Evolutionary conservation across 2,797 vertebrate genomes (phyloP).

Genomic region (Emydoidea blandingii): DNA sequence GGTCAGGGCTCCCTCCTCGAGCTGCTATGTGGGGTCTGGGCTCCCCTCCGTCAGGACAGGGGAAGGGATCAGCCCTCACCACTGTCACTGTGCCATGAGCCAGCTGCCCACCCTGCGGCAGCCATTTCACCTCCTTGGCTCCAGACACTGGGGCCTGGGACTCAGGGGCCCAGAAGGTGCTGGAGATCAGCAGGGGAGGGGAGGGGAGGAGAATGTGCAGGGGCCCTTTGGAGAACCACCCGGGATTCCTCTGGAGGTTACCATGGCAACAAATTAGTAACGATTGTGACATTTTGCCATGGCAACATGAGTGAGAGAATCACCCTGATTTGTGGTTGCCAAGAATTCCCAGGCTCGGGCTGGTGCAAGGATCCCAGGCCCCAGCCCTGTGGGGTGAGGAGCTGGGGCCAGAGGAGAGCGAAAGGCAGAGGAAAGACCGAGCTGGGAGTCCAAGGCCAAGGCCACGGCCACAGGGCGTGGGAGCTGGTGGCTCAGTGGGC

Average conservation of each 20-base stretch:
- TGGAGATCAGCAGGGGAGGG: neutral
- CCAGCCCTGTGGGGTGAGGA: too few species aligned
- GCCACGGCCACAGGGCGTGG: too few species aligned
- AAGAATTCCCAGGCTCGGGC: neutral
- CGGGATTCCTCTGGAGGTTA: neutral
- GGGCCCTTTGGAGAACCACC: neutral
- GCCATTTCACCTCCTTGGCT: neutral
- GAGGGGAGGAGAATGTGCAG: neutral
- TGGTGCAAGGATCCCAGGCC: too few species aligned
- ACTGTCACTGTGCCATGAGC: too few species aligned
- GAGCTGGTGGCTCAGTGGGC: neutral
- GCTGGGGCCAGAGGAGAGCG: neutral
- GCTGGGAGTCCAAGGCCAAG: too few species aligned
- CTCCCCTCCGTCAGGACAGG: too few species aligned
- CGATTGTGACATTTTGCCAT: conserved; percentile 38
- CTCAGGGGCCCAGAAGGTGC: too few species aligned
- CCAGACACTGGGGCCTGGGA: too few species aligned
- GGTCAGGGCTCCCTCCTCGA: too few species aligned
- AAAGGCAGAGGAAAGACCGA: neutral
- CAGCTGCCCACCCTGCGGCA: neutral
- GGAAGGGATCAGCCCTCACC: too few species aligned
- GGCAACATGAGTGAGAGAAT: conserved; percentile 16
- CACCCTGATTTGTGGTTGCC: neutral
- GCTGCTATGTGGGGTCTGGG: too few species aligned
- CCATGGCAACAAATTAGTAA: neutral